Conservation (phyloP, 2,797 vertebrate species). For the Lycodopsis pacificus region DNA sequence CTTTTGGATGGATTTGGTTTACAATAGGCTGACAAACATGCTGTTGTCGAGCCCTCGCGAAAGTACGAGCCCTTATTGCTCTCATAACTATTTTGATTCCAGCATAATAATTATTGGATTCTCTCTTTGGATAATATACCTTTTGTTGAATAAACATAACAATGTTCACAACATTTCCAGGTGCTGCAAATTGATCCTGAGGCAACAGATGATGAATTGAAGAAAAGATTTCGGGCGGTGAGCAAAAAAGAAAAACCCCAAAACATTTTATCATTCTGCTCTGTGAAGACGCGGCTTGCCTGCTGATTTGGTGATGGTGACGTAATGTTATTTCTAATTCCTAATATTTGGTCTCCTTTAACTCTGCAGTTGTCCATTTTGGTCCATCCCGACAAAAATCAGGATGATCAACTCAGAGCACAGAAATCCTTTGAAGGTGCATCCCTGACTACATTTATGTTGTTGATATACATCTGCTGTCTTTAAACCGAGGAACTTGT, state of each 20-base stretch:
- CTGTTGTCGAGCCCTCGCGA: background rate
- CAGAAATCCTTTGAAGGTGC: conserved; percentile 98
- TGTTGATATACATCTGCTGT: background rate
- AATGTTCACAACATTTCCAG: conserved; percentile 70
- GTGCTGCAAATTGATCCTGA: conserved; percentile 98
- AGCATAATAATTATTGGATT: background rate
- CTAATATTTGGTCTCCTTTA: conserved; percentile 32
- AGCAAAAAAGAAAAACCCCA: background rate
- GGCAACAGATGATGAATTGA: conserved; percentile 96
- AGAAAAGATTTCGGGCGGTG: conserved; percentile 98
- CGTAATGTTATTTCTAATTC: background rate
- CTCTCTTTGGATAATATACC: background rate
- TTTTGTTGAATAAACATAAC: background rate
- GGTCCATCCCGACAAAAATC: conserved; percentile 99
- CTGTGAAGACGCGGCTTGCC: background rate
- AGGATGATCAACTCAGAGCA: conserved; percentile 92
- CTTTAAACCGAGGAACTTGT: background rate
- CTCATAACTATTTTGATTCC: background rate
- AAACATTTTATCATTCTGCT: background rate
- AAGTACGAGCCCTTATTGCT: background rate
- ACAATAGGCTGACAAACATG: background rate
- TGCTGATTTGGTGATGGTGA: background rate
- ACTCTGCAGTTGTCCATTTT: conserved; percentile 93
- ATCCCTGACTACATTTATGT: background rate
- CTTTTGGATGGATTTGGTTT: background rate